A percentile compares a stretch with the other conserved stretches of the same genome.
Evolutionary conservation across 2,797 vertebrate genomes (phyloP).

Genomic region (Rhadinocentrus ornatus): DNA sequence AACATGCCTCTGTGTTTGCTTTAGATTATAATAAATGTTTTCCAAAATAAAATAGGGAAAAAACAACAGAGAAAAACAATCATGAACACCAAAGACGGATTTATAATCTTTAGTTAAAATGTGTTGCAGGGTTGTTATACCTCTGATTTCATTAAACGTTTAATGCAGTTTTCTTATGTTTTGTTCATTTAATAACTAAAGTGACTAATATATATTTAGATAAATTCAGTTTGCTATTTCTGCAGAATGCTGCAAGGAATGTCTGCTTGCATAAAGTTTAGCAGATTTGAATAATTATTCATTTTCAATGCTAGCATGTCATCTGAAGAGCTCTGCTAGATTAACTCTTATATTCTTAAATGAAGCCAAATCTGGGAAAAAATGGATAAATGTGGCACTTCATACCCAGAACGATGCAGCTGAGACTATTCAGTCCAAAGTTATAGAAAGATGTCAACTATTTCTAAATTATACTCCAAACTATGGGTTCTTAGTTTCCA

Average conservation of each 20-base stretch:
- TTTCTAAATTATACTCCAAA: no score
- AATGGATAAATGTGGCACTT: background rate
- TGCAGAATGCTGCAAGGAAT: background rate
- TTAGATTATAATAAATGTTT: no score
- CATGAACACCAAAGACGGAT: no score
- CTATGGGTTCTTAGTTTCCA: background rate
- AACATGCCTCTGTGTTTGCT: no score
- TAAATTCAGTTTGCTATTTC: no score
- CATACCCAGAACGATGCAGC: no score
- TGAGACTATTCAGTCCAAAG: background rate
- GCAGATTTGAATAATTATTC: background rate
- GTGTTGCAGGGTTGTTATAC: no score
- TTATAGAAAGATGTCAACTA: no score
- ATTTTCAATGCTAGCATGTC: background rate
- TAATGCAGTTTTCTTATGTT: background rate
- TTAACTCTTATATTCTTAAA: background rate
- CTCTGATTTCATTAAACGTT: background rate
- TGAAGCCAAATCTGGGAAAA: background rate
- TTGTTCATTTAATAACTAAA: background rate
- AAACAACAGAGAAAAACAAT: no score
- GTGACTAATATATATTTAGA: no score
- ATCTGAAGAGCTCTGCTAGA: background rate
- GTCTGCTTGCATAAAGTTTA: background rate
- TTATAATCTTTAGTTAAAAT: no score
- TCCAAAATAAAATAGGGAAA: no score